phyloP scores from a whole-genome alignment of 2,113 vertebrate genomes.

The Cheirogaleus medius region DNA sequence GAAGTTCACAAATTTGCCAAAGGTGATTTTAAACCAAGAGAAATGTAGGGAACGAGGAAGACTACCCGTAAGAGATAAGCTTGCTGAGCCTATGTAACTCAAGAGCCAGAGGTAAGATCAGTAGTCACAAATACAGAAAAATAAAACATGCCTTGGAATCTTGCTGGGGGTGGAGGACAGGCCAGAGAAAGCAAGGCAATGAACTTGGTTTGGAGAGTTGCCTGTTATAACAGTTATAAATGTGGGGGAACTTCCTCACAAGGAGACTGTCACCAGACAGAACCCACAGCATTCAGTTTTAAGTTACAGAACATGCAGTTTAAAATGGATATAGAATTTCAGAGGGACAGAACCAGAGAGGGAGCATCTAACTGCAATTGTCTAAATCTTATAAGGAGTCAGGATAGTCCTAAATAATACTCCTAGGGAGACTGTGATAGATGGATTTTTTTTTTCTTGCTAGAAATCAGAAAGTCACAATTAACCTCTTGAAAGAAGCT shows the following conservation, averaged over 20 bases:
- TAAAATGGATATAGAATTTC: background rate
- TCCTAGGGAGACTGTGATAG: background rate
- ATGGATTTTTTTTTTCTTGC: background rate
- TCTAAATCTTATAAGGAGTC: background rate
- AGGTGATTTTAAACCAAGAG: background rate
- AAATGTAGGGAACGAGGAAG: background rate
- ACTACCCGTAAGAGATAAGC: background rate
- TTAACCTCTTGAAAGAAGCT: background rate
- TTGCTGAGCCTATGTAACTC: background rate
- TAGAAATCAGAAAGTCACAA: background rate
- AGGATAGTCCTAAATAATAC: too few relatives aligned
- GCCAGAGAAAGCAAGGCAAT: background rate
- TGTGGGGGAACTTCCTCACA: background rate
- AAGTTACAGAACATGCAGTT: background rate
- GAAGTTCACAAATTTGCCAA: background rate
- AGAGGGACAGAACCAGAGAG: background rate
- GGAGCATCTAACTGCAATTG: background rate
- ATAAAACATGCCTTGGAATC: background rate
- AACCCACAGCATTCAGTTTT: background rate
- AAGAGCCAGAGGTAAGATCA: background rate
- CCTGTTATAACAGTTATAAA: background rate
- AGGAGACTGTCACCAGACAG: background rate
- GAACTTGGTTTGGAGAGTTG: background rate
- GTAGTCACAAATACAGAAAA: rapidly evolving
- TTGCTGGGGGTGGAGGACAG: background rate